Base-by-base conservation (phyloP, 1,140 invertebrate species). In the Augochlora pura region DNA sequence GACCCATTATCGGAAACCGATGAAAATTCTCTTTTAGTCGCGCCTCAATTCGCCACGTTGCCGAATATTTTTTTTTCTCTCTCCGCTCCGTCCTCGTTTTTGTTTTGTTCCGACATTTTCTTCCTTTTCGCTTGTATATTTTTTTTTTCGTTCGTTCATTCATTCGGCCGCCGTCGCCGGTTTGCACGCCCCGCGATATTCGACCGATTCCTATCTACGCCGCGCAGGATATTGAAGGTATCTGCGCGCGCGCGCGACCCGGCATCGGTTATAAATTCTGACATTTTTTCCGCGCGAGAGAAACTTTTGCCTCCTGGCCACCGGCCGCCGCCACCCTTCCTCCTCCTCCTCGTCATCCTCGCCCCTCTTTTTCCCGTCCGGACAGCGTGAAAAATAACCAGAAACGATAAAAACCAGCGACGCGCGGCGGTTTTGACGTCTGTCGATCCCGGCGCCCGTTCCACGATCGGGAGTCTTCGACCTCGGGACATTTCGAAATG, bases 1-100 rank as follows among this genome's bases (percentile, higher is more conserved):
- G 54, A 27, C 80, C 64, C 78, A 84, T 86, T 86, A 87, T 86
- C 73, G 85, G 84, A 83, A 86, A 86, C 85, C 85, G 85, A 87
- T 87, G 79, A 74, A 86, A 86, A 84, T 87, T 84, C 78, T 84
- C 84, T 87, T 86, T 83, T 70, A 59, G 57, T 80, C 60, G 69
- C 80, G 77, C 70, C 74, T 80, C 81, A 49, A 73, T 77, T 84
- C 84, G 75, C 77, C 49, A 57, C 83, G 77, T 77, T 73, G 74
- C 63, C 82, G 25, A 85, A 81, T 81, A 65, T 42, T 54, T 54
- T 71, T 25, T 52, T 60, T 49, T 1, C 14, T 46, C 5, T 4
- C 12, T 49, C 5, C 16, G 14, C 16, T 49, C 18, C 21, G 42
- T 21, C 49, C 16, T 18, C 49, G 49, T 18, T 52, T 52, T 52